Evolutionary conservation across 2,797 vertebrate genomes (phyloP).

Genomic region (Rhodeus uyekii): DNA sequence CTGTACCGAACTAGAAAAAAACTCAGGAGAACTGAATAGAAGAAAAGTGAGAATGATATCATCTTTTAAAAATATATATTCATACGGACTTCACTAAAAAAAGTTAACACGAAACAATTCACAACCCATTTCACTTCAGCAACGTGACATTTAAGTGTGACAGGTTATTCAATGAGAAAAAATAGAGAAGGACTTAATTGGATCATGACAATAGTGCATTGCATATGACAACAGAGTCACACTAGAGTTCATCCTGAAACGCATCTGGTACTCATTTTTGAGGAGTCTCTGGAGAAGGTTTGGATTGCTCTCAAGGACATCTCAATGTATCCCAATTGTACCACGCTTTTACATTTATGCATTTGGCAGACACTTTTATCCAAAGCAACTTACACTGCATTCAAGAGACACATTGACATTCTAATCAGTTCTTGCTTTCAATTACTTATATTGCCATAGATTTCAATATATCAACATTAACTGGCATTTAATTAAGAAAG

Average conservation of each 20-base stretch:
- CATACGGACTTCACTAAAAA: background rate
- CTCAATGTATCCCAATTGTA: background rate
- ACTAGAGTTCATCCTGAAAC: background rate
- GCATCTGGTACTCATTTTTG: background rate
- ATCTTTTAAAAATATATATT: background rate
- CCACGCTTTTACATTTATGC: too few species aligned
- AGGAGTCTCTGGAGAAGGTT: background rate
- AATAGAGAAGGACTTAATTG: background rate
- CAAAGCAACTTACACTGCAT: too few species aligned
- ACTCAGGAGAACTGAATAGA: background rate
- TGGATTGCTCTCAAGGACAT: background rate
- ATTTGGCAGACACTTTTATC: too few species aligned
- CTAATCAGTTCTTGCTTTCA: too few species aligned
- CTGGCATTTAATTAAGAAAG: background rate
- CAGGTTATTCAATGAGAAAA: background rate
- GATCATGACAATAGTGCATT: background rate
- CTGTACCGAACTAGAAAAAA: background rate
- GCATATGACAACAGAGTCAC: background rate
- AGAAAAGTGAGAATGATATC: background rate
- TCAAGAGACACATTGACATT: too few species aligned
- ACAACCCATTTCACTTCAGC: background rate
- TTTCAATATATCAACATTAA: background rate
- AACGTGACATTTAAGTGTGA: background rate
- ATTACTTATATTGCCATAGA: background rate
- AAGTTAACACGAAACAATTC: slow-evolving; percentile 12